Percentiles rank a stretch among this genome's conserved stretches.
phyloP scores from a whole-genome alignment of 2,888 invertebrate genomes.

The Branchinecta sandiegonensis region DNA sequence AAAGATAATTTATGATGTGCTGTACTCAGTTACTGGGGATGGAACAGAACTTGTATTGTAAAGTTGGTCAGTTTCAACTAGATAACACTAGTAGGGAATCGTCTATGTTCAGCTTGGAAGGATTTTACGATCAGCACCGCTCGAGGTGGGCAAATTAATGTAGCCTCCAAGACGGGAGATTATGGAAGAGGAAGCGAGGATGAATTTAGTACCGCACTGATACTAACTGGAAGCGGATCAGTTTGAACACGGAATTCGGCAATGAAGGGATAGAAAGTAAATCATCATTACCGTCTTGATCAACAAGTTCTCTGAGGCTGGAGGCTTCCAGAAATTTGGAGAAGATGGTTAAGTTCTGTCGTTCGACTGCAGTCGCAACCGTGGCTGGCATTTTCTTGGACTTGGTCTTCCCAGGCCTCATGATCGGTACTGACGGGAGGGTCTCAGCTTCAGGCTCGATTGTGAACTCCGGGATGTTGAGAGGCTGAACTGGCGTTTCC shows the following conservation, averaged over 20 bases:
- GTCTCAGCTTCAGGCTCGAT: background rate
- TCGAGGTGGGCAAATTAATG: no score
- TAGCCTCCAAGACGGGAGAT: no score
- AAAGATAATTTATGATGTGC: background rate
- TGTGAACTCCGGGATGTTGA: no score
- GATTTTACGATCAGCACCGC: no score
- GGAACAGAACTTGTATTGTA: background rate
- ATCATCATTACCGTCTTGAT: background rate
- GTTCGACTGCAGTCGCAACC: slow-evolving; percentile 13
- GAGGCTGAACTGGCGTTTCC: background rate
- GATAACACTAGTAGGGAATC: no score
- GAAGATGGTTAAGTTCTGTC: slow-evolving; percentile 18
- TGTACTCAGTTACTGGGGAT: background rate
- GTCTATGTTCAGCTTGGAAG: no score
- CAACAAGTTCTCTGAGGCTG: slow-evolving; percentile 18
- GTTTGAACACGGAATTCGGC: no score
- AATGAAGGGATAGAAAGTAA: no score
- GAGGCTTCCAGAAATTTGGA: slow-evolving; percentile 17
- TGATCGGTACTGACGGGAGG: background rate
- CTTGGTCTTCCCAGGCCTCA: background rate
- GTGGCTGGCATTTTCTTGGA: slow-evolving; percentile 10
- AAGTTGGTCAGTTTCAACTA: no score
- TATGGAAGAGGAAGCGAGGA: no score
- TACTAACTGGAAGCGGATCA: no score
- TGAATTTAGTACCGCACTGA: no score